Base-by-base conservation (phyloP, 2,113 vertebrate species). In the Perccottus glenii region DNA sequence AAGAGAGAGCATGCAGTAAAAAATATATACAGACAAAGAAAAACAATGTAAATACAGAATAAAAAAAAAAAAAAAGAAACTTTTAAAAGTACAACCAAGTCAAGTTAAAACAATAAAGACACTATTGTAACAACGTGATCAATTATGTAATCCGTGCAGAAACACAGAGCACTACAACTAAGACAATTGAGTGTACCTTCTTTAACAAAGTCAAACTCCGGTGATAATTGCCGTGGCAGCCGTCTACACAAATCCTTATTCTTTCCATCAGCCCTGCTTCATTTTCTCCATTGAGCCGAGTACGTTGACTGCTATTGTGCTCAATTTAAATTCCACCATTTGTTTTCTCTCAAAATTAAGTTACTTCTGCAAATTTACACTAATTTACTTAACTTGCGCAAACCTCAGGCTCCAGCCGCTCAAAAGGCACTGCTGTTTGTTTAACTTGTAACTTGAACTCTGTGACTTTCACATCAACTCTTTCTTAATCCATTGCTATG, bases 361-460 rank as follows among this genome's bases (percentile, higher is more conserved):
- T 92, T 93, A 91, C 87, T 89, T 88, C 82, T 86, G 85, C 87
- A 92, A 91, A 92, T 92, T 84, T 88, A 87, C 89, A 90, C 89
- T 89, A 87, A 93, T 91, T 90, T 85, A 90, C 84, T 92, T 91
- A 90, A 90, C 85, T 83, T 85, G 68, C 56, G 48, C 80, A 80
- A 87, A 92, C 73, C 83, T 87, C 78, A 49, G 83, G 60, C 81
- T 78, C 69, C 80, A 55, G 75, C 77, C 83, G 50, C 64, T 85
- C 71, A 80, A 84, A 90, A 80, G 77, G 65, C 67, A 44, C 12
- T 6, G 36, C 69, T 91, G 87, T 92, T 93, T 92, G 85, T 87
- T 91, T 92, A 89, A 91, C 89, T 86, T 88, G 87, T 87, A 91
- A 91, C 82, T 78, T 85, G 85, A 93, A 92, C 89, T 88, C 55